Base-by-base conservation (phyloP, 2,888 invertebrate species). In the Clitarchus hookeri region DNA sequence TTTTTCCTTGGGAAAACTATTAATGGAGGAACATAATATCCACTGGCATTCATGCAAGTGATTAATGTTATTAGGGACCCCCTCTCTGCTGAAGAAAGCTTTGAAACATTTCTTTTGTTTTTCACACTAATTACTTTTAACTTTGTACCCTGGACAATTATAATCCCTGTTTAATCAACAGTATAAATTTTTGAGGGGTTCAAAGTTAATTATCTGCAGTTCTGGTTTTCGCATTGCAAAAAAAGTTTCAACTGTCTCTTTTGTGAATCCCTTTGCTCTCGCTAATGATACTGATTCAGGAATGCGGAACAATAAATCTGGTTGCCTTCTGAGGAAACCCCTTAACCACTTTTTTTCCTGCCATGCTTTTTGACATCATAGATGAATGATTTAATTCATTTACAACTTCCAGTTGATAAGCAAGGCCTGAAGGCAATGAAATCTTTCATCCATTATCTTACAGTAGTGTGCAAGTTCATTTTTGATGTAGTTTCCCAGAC, bases 241-340 rank as follows among this genome's bases (percentile, higher is more conserved):
- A 44, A 83, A 65, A n/a, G 1, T n/a, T 3, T 23, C n/a, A n/a
- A n/a, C 65, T 23, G 6, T 65, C n/a, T 16, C n/a, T 6, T n/a
- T 65, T 9, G 23, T n/a, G 65, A 65, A 12, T 9, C 6, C 1
- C n/a, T 65, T 65, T 65, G 65, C 65, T 65, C 65, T 65, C 19
- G 65, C 65, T 65, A n/a, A 12, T 6, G 83, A 83, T 53, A 83
- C 83, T 44, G 83, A 23, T 83, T 83, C 23, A 13, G 25, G 83
- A 11, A 19, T 83, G 3, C 23, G n/a, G 9, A 83, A 44, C 0
- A 0, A 11, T 8, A n/a, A n/a, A 16, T 19, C 3, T 65, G 1
- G 65, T 4, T 65, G 65, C 8, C 65, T 19, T n/a, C 65, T n/a
- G 19, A 65, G 3, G n/a, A 65, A n/a, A n/a, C 65, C 8, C n/a